phyloP scores from a whole-genome alignment of 2,797 vertebrate genomes.

The Diceros bicornis region DNA sequence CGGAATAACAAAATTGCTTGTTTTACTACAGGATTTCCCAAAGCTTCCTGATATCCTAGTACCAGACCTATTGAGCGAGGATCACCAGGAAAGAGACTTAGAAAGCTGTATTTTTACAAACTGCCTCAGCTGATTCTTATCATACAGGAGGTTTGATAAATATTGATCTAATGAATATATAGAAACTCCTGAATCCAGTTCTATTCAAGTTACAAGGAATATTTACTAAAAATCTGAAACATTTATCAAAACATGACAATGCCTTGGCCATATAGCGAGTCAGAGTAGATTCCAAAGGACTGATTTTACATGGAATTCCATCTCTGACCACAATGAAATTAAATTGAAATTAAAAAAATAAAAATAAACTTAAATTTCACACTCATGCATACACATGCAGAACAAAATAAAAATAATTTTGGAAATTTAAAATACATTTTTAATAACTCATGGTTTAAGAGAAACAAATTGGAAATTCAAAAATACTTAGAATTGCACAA shows the following conservation, averaged over 20 bases:
- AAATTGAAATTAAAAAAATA: constrained; percentile 6
- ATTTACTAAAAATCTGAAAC: background rate
- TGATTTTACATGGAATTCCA: constrained; percentile 20
- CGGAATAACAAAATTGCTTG: background rate
- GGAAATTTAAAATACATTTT: constrained; percentile 6
- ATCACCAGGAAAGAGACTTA: background rate
- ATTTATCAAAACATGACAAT: background rate
- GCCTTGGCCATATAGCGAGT: background rate
- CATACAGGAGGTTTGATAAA: background rate
- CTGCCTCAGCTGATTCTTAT: background rate
- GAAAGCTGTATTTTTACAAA: background rate
- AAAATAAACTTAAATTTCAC: constrained; percentile 17
- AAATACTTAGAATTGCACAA: constrained; percentile 11
- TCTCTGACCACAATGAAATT: background rate
- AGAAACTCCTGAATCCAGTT: background rate
- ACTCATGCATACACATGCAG: background rate
- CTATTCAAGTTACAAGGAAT: background rate
- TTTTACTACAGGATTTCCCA: background rate
- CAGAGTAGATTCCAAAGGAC: background rate
- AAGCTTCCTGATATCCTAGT: background rate
- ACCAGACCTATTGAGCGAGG: background rate
- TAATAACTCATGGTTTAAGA: background rate
- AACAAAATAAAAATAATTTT: background rate
- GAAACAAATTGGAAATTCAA: background rate
- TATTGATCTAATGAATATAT: background rate